Percentiles rank a stretch among this genome's conserved stretches.
Conservation (phyloP, 1,140 invertebrate species). For the Papilio helenus region DNA sequence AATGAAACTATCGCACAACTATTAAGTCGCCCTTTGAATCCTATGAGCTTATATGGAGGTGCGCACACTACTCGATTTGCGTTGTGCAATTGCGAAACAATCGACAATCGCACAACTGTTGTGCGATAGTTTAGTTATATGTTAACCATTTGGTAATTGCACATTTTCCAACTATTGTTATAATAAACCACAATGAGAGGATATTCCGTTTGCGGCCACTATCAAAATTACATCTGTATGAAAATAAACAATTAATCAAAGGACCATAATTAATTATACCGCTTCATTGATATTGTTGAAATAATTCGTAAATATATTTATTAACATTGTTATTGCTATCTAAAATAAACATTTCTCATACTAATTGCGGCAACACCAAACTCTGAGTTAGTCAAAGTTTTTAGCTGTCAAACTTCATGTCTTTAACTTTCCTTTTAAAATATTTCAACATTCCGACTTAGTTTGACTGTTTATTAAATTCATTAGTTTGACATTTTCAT, state of each 20-base stretch:
- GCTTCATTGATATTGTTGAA: background rate
- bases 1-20: too few relatives aligned
- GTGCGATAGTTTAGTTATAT: too few relatives aligned
- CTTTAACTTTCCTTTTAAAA: background rate
- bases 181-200: background rate
- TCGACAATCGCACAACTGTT: too few relatives aligned
- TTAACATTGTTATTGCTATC: background rate
- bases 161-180: background rate
- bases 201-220: background rate
- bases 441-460: background rate
- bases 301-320: background rate
- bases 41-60: too few relatives aligned
- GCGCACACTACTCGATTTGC: too few relatives aligned
- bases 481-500: slow-evolving; percentile 3
- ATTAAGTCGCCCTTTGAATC: too few relatives aligned
- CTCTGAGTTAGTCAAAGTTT: background rate
- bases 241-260: slow-evolving; percentile 9
- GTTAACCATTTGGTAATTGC: background rate
- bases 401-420: background rate
- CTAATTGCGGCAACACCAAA: background rate
- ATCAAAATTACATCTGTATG: background rate
- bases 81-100: too few relatives aligned
- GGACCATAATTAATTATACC: background rate
- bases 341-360: background rate
- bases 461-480: background rate